Base-by-base conservation (phyloP, 2,797 vertebrate species). In the Myiotriccus ornatus region DNA sequence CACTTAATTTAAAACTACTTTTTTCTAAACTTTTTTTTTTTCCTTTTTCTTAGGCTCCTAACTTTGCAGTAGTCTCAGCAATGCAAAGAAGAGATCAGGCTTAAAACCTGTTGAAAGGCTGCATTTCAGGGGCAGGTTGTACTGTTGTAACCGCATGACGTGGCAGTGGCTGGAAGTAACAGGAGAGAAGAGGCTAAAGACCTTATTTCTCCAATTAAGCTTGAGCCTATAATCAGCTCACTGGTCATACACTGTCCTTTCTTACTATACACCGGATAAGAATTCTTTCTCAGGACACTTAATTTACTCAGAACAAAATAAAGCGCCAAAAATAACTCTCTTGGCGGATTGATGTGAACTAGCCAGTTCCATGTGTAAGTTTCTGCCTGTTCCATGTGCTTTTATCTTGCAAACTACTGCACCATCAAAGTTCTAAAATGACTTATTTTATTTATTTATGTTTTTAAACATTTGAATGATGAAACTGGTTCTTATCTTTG, bases 221-320 rank as follows among this genome's bases (percentile, higher is more conserved):
- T 56, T 89, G 59, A 89, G 80, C 65, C 67, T 81, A 41, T 90
- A 93, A 90, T 90, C 77, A 88, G 80, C 74, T 90, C 70, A 74
- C 23, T 27, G 81, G n/a, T 49, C 25, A 16, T 25, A 76, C 50
- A 47, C 22, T 62, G 50, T 44, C 52, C 68, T 89, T 30, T 87
- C 35, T 75, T 69, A 39, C 24, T 0, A 0, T 22, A 53, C 12
- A 27, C 39, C 82, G 60, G 68, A 43, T 52, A 78, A 90, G 63
- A 86, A 57, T 49, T 90, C 53, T 84, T 90, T 50, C 41, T 75
- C 8, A 27, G 65, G 69, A 70, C 28, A 46, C 34, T 56, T 90
- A 19, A 49, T 79, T 82, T 84, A 28, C 79, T 74, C 37, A 23
- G 59, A 80, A 39, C 59, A 71, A 80, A 68, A 37, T n/a, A 59